Percentiles rank a stretch among this genome's conserved stretches.
Evolutionary conservation across 2,888 invertebrate species (phyloP).

Genomic region (Periphyllus acericola): DNA sequence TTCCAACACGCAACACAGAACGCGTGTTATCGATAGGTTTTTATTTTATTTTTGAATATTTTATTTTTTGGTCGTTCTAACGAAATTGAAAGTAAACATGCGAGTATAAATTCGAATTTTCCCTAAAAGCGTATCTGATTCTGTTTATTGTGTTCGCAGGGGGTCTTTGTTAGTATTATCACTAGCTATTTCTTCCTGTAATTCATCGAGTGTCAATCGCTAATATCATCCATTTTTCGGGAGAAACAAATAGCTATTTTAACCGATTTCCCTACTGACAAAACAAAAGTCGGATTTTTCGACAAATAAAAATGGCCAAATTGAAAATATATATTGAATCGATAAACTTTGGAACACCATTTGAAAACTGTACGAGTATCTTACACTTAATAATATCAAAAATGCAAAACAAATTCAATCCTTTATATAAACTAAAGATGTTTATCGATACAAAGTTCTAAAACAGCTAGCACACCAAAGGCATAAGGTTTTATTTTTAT

Average conservation of each 20-base stretch:
- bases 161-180: slow-evolving; percentile 27
- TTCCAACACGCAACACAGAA: slow-evolving; percentile 47
- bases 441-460: no score
- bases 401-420: neutral
- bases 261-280: slow-evolving; percentile 16
- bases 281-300: slow-evolving; percentile 16
- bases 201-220: slow-evolving; percentile 22
- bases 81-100: slow-evolving; percentile 51
- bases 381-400: neutral
- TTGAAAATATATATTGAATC: slow-evolving; percentile 2
- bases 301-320: neutral
- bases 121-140: slow-evolving; percentile 21
- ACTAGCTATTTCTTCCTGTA: slow-evolving; percentile 5
- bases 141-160: neutral
- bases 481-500: no score
- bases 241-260: slow-evolving; percentile 7
- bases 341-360: neutral
- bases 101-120: slow-evolving; percentile 34
- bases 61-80: slow-evolving; percentile 31
- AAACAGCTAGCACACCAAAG: no score
- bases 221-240: slow-evolving; percentile 30
- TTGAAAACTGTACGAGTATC: neutral
- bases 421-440: no score
- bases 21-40: slow-evolving; percentile 58
- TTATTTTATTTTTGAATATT: slow-evolving; percentile 33